Conservation (phyloP, 2,113 vertebrate genomes). For the Aix galericulata region DNA sequence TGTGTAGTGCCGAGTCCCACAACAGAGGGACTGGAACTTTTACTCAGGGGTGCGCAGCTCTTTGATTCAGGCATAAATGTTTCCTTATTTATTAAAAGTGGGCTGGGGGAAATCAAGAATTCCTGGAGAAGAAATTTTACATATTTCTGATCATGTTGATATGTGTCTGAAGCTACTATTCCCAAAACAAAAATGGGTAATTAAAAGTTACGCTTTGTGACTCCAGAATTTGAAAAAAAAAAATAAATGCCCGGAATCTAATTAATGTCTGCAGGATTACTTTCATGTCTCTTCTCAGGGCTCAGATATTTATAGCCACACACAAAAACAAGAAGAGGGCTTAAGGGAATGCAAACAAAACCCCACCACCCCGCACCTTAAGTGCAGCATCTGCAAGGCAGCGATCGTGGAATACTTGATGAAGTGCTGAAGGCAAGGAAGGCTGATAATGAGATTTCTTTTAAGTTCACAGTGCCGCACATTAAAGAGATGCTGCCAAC, state of each 20-base stretch:
- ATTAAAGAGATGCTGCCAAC: slow-evolving; percentile 41
- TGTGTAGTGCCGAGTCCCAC: not conserved
- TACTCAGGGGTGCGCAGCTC: slow-evolving; percentile 1
- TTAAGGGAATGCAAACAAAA: slow-evolving; percentile 30
- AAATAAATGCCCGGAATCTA: not conserved
- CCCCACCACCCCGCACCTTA: slow-evolving; percentile 9
- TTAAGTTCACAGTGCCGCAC: slow-evolving; percentile 42
- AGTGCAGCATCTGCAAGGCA: slow-evolving; percentile 53
- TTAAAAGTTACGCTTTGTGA: slow-evolving; percentile 33
- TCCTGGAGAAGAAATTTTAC: slow-evolving; percentile 16
- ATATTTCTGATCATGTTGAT: slow-evolving; percentile 28
- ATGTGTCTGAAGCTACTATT: slow-evolving; percentile 26
- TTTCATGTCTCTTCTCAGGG: slow-evolving; percentile 48
- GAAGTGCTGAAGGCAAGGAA: slow-evolving; percentile 49
- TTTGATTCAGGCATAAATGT: slow-evolving; percentile 34
- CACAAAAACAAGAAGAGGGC: slow-evolving; percentile 17
- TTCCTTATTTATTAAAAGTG: slow-evolving; percentile 37
- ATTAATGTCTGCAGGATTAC: slow-evolving; percentile 32
- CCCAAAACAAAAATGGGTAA: slow-evolving; percentile 1
- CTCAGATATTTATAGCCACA: slow-evolving; percentile 42
- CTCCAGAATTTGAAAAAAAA: not conserved
- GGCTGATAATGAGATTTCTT: slow-evolving; percentile 63
- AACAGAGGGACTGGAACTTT: slow-evolving; percentile 33
- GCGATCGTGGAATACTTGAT: slow-evolving; percentile 44
- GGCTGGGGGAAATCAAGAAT: not conserved